These are phyloP conservation scores for Petrolisthes manimaculis DNA, from an alignment of 2,888 invertebrate species.

Conservation along the genomic window DNA sequence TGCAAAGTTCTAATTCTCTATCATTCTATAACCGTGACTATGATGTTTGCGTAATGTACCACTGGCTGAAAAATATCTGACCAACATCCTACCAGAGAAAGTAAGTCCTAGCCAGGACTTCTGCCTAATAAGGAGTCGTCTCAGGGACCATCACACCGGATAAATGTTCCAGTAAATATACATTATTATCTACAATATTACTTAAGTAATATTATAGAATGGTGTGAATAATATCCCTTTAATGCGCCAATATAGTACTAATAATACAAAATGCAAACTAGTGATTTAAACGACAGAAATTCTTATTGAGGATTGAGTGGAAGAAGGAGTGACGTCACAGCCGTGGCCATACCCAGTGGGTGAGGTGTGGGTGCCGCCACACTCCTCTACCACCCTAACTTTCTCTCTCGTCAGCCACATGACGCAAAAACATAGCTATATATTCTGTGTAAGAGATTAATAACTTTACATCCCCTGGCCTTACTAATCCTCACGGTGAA, in stretches of 20 bases:
- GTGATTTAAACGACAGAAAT: not conserved
- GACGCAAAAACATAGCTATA: not conserved
- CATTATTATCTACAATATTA: not conserved
- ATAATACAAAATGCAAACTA: not conserved
- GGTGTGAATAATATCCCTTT: not conserved
- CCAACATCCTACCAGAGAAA: constrained; percentile 52
- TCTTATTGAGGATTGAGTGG: constrained; percentile 13
- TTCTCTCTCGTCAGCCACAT: constrained; percentile 18
- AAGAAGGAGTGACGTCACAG: constrained; percentile 28
- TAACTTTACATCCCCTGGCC: not conserved
- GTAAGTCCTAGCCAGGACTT: constrained; percentile 33
- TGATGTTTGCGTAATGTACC: constrained; percentile 34
- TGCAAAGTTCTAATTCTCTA: not conserved
- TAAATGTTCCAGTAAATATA: constrained; percentile 24
- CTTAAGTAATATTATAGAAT: not conserved
- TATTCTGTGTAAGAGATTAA: not conserved
- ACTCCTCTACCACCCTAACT: constrained; percentile 15
- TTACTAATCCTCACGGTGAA: not conserved
- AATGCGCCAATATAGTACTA: not conserved
- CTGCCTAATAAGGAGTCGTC: constrained; percentile 46
- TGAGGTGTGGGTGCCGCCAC: constrained; percentile 18
- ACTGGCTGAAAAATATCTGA: constrained; percentile 38
- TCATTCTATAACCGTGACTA: constrained; percentile 16
- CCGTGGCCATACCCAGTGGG: constrained; percentile 31
- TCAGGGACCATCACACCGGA: constrained; percentile 35